A percentile compares a stretch with the other conserved stretches of the same genome.
Conservation (phyloP, 2,113 vertebrate species). For the Edolisoma coerulescens region DNA sequence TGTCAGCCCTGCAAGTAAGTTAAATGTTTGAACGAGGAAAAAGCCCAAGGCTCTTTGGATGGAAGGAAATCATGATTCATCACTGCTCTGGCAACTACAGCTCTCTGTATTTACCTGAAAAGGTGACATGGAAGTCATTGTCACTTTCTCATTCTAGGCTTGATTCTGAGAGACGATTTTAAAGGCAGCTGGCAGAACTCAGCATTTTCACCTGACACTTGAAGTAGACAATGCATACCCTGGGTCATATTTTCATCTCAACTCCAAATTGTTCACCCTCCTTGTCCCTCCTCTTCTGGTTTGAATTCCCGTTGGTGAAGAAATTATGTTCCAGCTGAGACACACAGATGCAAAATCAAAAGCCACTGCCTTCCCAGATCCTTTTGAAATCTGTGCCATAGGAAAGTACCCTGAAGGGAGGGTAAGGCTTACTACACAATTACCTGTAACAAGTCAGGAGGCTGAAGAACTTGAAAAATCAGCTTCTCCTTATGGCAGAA, state of each 20-base stretch:
- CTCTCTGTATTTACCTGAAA: slow-evolving; percentile 9
- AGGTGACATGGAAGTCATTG: background rate
- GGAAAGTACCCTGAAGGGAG: background rate
- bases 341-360: background rate
- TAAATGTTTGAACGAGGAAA: slow-evolving; percentile 42
- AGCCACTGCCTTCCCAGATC: background rate
- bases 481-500: background rate
- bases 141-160: background rate
- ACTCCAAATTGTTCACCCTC: background rate
- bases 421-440: background rate
- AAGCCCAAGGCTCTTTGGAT: background rate
- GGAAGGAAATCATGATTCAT: slow-evolving; percentile 21
- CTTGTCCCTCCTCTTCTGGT: background rate
- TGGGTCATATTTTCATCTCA: background rate
- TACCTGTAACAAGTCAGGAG: background rate
- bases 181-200: background rate
- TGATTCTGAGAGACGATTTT: background rate
- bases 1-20: slow-evolving; percentile 54
- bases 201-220: background rate
- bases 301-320: background rate
- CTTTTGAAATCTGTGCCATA: background rate
- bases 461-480: background rate
- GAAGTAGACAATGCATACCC: background rate
- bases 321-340: background rate
- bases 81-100: background rate